Evolutionary conservation across 2,888 invertebrate species (phyloP), one percentile per base, ranked within the genome.

Genomic region (Subacronicta megacephala): DNA sequence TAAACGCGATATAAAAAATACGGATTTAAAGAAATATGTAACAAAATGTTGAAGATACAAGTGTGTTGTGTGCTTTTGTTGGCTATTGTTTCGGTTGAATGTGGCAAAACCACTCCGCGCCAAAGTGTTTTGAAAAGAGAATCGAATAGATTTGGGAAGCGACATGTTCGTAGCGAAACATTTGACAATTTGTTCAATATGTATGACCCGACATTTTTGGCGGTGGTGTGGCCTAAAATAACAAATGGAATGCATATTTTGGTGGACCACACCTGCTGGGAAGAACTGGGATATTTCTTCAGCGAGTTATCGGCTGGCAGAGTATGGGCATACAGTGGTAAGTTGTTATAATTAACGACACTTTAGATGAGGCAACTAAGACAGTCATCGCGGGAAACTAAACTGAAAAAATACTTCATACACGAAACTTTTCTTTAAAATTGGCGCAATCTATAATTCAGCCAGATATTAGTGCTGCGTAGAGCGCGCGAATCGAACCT

Each of bases 291-390:
- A 35, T 77, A 85, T 57, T 91, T 94, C 69, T 89, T 92, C 59
- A 86, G 75, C 63, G 95, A 93, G 54, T 76, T 95, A 60, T 75
- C 83, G 0, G 89, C 85, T n/a, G 94, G 92, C 6, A 85, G 88
- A 54, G 85, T 87, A 33, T 95, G 95, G 95, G 94, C 95, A 0
- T 88, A 94, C 53, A 90, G 82, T 76, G 92, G 95, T 95, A 79
- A 93, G 94, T 83, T 17, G 17, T 58, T 36, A 43, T 33, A 51
- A 54, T 55, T 55, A 62, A 71, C 53, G 51, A 54, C 29, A 35
- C 37, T 55, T 38, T 13, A 18, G 20, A 31, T 43, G 42, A 55
- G 53, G 43, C 67, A 54, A 54, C 36, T 23, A 44, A 68, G 35
- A 47, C 47, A 36, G 43, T 62, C 36, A 44, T 26, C 35, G 68